Conservation (phyloP, 1,140 invertebrate genomes). For the Eufriesea mexicana region DNA sequence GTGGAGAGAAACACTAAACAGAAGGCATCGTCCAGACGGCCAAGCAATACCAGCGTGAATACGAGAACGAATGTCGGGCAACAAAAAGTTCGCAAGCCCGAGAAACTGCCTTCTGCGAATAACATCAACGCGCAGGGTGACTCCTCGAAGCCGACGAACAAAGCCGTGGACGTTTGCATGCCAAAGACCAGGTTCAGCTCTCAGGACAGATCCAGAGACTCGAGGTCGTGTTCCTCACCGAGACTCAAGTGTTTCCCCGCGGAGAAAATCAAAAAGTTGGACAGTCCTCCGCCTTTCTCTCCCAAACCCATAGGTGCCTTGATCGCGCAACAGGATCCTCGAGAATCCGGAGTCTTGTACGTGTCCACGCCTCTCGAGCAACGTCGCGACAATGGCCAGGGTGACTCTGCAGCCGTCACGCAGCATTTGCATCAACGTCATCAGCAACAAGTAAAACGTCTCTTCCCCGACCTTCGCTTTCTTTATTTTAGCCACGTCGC, state of each 20-base stretch:
- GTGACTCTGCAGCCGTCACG: background rate
- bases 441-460: constrained; percentile 31
- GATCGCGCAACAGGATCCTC: constrained; percentile 47
- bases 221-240: constrained; percentile 49
- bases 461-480: background rate
- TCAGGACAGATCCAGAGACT: constrained; percentile 53
- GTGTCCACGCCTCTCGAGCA: background rate
- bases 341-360: background rate
- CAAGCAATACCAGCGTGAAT: constrained; percentile 21
- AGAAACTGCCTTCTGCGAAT: constrained; percentile 28
- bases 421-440: constrained; percentile 13
- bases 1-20: constrained; percentile 21
- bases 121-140: background rate
- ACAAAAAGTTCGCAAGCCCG: background rate
- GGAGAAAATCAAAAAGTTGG: constrained; percentile 64
- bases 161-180: background rate
- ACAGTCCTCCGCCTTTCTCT: constrained; percentile 36
- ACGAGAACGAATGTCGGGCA: background rate
- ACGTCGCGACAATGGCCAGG: constrained; percentile 31
- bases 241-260: constrained; percentile 71
- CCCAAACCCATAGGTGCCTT: constrained; percentile 21
- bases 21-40: constrained; percentile 18
- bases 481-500: background rate
- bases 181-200: constrained; percentile 65
- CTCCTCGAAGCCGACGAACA: background rate